Base-by-base conservation (phyloP, 1,140 invertebrate genomes). In the Mercenaria mercenaria region DNA sequence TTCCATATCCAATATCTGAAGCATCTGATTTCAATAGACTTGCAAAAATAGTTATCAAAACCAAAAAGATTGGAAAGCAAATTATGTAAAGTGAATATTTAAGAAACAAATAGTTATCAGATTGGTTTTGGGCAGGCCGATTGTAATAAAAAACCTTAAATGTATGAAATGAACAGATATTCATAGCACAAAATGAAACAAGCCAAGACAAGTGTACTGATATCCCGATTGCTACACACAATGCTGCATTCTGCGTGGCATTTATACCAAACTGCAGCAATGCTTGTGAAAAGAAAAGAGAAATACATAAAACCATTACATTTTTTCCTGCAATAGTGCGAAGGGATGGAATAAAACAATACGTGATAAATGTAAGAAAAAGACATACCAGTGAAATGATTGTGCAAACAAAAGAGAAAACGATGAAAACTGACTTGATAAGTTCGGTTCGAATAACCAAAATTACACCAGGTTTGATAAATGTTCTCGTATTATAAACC, bases 101-200 rank as follows among this genome's bases (percentile, higher is more conserved):
- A 1, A 80, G 37, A 56, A 76, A 91, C n/a, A 76, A 47, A 15
- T 32, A n/a, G 80, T 85, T 80, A 34, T 29, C 4, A 26, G 77
- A 29, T 13, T 20, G 0, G 39, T 11, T 2, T 20, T 64, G 39
- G 0, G 23, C 18, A 32, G 50, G 41, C 23, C 18, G 43, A n/a
- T 77, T 26, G 34, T 4, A 84, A 50, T n/a, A n/a, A 56, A 96
- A 96, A 3, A 98, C 98, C 3, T 41, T 50, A 26, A 67, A 74
- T 59, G 89, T 91, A 64, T 92, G 87, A 81, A 67, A 89, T 0
- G 98, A 98, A 98, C 99, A 99, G 52, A 98, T 98, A 96, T 98
- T 99, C 89, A 99, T 97, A 98, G 98, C 99, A 96, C 98, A 98
- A 97, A 99, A 99, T 72, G 98, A 98, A 37, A 98, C 97, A 94